Evolutionary conservation across 2,113 vertebrate genomes (phyloP).

Genomic region (Cacatua alba): DNA sequence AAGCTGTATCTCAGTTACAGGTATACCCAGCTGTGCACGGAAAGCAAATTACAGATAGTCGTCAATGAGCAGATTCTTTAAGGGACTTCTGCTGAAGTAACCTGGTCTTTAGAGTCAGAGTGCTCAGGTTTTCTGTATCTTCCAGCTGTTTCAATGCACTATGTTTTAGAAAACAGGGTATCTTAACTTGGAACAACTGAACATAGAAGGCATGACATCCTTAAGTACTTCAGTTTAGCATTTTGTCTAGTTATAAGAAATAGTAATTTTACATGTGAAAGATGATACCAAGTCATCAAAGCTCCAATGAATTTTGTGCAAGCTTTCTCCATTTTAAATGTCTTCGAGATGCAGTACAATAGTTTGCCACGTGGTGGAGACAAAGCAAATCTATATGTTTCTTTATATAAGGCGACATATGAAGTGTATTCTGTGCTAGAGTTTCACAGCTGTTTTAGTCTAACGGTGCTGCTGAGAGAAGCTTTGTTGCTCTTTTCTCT

Average conservation of each 20-base stretch:
- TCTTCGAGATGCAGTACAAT: not conserved
- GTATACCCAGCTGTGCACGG: not conserved
- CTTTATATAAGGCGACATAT: not conserved
- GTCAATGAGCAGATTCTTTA: not conserved
- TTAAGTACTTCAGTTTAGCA: not conserved
- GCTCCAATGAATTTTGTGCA: not conserved
- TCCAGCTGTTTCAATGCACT: not conserved
- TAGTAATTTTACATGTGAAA: not conserved
- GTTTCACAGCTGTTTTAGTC: not conserved
- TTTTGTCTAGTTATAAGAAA: not conserved
- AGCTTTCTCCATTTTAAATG: not conserved
- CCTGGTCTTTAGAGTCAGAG: not conserved
- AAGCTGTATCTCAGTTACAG: not conserved
- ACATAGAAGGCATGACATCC: not conserved
- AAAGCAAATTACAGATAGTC: not conserved
- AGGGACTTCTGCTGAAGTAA: not conserved
- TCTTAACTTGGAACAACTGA: not conserved
- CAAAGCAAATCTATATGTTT: not conserved
- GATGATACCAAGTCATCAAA: not conserved
- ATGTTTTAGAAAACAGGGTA: not conserved
- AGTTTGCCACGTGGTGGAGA: conserved; percentile 18
- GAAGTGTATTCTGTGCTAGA: not conserved
- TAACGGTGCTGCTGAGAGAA: not conserved
- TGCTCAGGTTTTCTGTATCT: not conserved
- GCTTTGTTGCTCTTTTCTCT: not conserved